These are phyloP conservation scores for Neodon shergylaensis DNA, from an alignment of 2,113 vertebrate species.

Conservation along the genomic window DNA sequence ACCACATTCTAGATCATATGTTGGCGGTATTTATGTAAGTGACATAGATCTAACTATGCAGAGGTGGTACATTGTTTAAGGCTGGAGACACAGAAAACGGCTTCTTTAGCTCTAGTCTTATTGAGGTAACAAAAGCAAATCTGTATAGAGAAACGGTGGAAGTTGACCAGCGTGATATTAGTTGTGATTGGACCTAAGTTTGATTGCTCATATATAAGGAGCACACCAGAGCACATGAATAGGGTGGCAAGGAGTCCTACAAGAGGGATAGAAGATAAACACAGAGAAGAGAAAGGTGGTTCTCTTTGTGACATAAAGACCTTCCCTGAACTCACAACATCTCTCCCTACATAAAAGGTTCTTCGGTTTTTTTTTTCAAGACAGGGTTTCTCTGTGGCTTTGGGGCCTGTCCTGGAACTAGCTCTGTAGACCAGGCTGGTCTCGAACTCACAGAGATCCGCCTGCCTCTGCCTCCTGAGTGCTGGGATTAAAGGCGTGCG, in stretches of 20 bases:
- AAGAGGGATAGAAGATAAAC: background rate
- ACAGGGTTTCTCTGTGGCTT: too few relatives aligned
- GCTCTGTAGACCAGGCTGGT: too few relatives aligned
- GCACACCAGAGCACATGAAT: too few relatives aligned
- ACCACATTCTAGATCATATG: background rate
- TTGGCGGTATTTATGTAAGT: background rate
- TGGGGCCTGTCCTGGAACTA: too few relatives aligned
- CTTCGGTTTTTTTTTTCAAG: too few relatives aligned
- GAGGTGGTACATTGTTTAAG: background rate
- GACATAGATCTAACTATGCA: background rate
- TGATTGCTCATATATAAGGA: background rate
- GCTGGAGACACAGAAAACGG: background rate
- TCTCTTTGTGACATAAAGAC: background rate
- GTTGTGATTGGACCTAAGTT: background rate
- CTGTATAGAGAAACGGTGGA: background rate
- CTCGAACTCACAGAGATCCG: too few relatives aligned
- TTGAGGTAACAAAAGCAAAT: background rate
- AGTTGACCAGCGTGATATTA: background rate
- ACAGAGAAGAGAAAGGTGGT: background rate
- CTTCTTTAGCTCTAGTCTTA: background rate
- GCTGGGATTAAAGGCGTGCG: too few relatives aligned
- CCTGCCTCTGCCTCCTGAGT: too few relatives aligned
- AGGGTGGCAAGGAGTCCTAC: background rate
- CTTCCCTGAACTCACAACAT: background rate
- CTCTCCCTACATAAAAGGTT: background rate